Base-by-base conservation (phyloP, 2,113 vertebrate species). In the Campylorhamphus procurvoides region DNA sequence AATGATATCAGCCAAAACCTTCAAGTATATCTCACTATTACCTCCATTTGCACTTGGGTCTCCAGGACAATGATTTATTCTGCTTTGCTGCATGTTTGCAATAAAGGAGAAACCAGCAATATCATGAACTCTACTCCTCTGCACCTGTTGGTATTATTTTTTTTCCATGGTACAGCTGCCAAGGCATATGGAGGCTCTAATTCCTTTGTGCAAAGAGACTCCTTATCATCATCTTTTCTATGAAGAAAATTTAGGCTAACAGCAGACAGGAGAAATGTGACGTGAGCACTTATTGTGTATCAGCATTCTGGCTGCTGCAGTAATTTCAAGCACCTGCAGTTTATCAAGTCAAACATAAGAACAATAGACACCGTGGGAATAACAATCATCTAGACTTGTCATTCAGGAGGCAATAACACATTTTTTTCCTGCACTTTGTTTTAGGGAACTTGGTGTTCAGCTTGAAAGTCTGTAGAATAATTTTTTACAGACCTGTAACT, bases 281-380 rank as follows among this genome's bases (percentile, higher is more conserved):
- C 68, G 85, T 63, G 66, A 89, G 69, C 22, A 0, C 14, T 72
- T 88, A 80, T 37, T 93, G 50, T 16, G 3, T 80, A 67, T 91
- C 83, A 53, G 72, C 86, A 84, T 91, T 84, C 84, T 90, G 53
- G 50, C 46, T 82, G 53, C 64, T 69, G 77, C 77, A 85, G 87
- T 60, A 91, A 59, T 90, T 90, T 87, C 92, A 90, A 75, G 35
- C 75, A 95, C 88, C 84, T 88, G 90, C 84, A 77, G 50, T 97
- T 97, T 97, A 63, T 97, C 92, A 96, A 89, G 77, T 94, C 78
- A 92, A 81, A 64, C 31, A 7, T 92, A 93, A 92, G 72, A 76
- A 88, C 2, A 50, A 96, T 71, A 90, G 95, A 92, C 63, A 58
- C 28, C n/a, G 52, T n/a, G 59, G 49, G 69, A 97, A 93, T 96